Evolutionary conservation across 2,888 invertebrate genomes (phyloP), one percentile per base, ranked within the genome.

Genomic region (Dorcus parallelipipedus): DNA sequence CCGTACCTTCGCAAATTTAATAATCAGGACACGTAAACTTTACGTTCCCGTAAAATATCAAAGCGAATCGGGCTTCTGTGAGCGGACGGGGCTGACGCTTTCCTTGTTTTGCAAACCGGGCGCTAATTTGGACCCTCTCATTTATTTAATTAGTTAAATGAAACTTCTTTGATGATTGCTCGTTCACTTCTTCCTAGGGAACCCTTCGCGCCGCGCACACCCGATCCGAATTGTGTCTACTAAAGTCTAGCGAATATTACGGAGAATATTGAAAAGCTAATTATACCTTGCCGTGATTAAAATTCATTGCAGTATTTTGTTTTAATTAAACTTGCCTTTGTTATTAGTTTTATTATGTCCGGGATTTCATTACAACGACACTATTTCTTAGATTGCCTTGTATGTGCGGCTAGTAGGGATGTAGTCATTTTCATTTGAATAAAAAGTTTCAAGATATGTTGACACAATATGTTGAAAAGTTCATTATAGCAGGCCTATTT

Each of bases 121-220:
- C 70, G 70, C 71, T 72, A 73, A 73, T 72, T 72, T 70, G 67
- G 69, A 67, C 71, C 70, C 71, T 68, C 71, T 70, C 70, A 72
- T 72, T 72, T 72, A 69, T 70, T 70, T 72, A 71, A 73, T 73
- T 73, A 73, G 71, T 71, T 69, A 71, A 72, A 73, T 72, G 71
- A 72, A 71, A 71, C 66, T 70, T 69, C 71, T 71, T 71, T 71
- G 71, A 70, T 64, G 70, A 67, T 67, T 67, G 68, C 69, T 68
- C 69, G 67, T 70, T 67, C 69, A 65, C 67, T 67, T 14, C 48
- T 54, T 14, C 52, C 33, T 14, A 10, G 17, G 14, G 45, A 38
- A 26, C 26, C 39, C 52, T 20, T 17, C 26, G 26, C 26, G 26
- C 26, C 10, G n/a, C 41, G 42, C 5, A 64, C 58, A 58, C 62